Evolutionary conservation across 2,888 invertebrate genomes (phyloP), one percentile per base, ranked within the genome.

Genomic region (Ephialtes manifestator): DNA sequence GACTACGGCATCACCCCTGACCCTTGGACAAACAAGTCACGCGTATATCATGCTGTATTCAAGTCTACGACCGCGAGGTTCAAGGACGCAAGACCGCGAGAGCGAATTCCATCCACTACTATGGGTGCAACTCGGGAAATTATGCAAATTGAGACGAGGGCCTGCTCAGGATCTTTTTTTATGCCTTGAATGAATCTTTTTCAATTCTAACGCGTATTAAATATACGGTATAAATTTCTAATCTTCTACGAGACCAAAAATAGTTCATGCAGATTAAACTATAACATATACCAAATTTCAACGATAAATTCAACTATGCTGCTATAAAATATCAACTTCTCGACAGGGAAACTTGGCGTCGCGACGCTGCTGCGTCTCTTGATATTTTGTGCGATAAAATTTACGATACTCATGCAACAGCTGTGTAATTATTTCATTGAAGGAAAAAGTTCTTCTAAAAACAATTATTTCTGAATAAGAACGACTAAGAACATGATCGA

Each of bases 1-100:
- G 65, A 74, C 24, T 53, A 51, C 74, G 15, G 24, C 74, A n/a
- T 83, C 78, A 65, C 67, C 83, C 43, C 48, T 74, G 68, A 65
- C 63, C 60, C 67, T 24, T 51, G 5, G 4, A 35, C n/a, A 43
- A 75, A 53, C 53, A 76, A 68, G 24, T 70, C 31, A 5, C 18
- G 43, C 1, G 74, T 88, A 13, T 85, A 89, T 74, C 89, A 89
- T 53, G 89, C 90, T 18, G 89, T 85, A n/a, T 90, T 90, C 53
- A 90, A 89, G 74, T 90, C 89, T 58, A 60, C 71, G 58, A 82
- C 79, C 48, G 65, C 65, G 63, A 85, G 85, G 76, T 85, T 85
- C 85, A 85, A 85, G 85, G 85, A 85, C 79, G 58, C 46, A 24
- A 58, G 43, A 55, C 43, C 51, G 39, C 20, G 58, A 71, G 58